Evolutionary conservation across 2,113 vertebrate genomes (phyloP), one percentile per base, ranked within the genome.

Genomic region (Gymnobelideus leadbeateri): DNA sequence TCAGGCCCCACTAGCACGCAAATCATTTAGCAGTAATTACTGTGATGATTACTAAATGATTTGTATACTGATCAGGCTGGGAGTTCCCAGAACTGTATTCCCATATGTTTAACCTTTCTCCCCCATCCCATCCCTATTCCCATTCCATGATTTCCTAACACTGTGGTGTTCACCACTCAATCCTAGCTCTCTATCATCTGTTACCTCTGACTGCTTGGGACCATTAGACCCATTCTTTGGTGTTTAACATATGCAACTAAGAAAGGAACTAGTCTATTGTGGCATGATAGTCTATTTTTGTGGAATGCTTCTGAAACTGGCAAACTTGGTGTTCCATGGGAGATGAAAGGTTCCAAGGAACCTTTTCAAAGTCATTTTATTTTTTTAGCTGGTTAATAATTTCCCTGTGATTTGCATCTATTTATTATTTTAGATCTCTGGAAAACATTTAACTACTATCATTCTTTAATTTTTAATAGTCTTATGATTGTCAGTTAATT

Each of bases 381-480:
- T 96, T 68, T 46, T 92, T 97, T 95, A 95, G 31, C 91, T 94
- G 95, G 68, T 95, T 96, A 92, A 49, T 95, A 95, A 16, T 50
- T 97, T 98, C 96, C 97, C 95, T 97, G 91, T 95, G 47, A 53
- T 91, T 98, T 97, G 97, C 95, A 97, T 95, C 98, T 97, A 96
- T 50, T 92, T 28, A 49, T 97, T 96, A 92, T 96, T 37, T 98
- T 97, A 96, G 97, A 97, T 0, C 49, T 94, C 96, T 93, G 3
- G 91, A 96, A 98, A 98, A 96, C 24, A 93, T 97, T 97, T 90
- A 96, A 97, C 96, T 98, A 97, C 97, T 94, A 92, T 97, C 97
- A 93, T 96, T 95, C 96, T 97, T 98, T 97, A 96, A 55, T 98
- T 98, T 98, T 98, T 98, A 95, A 95, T 97, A 93, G 61, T 92